Evolutionary conservation across 1,140 invertebrate species (phyloP), one percentile per base, ranked within the genome.

Genomic region (Tachypleus tridentatus): DNA sequence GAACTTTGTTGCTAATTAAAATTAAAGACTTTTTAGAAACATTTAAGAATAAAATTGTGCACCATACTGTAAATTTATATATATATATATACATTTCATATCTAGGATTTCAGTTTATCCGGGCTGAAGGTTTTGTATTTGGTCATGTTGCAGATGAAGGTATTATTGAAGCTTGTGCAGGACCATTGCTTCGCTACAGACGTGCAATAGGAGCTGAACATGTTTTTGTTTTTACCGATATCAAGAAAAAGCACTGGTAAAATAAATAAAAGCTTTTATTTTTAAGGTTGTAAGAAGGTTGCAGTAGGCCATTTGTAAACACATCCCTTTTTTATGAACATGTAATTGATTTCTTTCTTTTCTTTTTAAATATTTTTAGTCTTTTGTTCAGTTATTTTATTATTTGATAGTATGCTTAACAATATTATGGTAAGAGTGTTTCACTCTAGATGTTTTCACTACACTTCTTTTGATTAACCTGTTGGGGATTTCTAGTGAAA

Each of bases 241-340:
- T 93, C 4, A 93, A 93, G 73, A 93, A 93, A 73, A 93, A 93
- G 74, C 89, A 93, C 72, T 87, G 85, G 85, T 86, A 72, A 60
- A 29, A 57, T 48, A 62, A n/a, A 49, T 69, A n/a, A 54, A 51
- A 5, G 6, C 10, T 58, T 29, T 57, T 71, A 5, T 29, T 29
- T 29, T 29, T 29, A 29, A 9, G 6, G 4, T 63, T 52, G 5
- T 8, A 51, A 63, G 3, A 56, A 29, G 4, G 57, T 0, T 49
- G 4, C n/a, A 5, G 11, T 4, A 67, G 57, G 50, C n/a, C 10
- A 65, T 52, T 57, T 61, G 53, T 29, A 59, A 29, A 63, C 60
- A 51, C 54, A 53, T 11, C 51, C 58, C 9, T 61, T 10, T 61
- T 50, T 50, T 61, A 67, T 67, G 8, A 51, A 50, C 8, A 4